phyloP scores from a whole-genome alignment of 2,113 vertebrate genomes.

The Platycercus adscitus region DNA sequence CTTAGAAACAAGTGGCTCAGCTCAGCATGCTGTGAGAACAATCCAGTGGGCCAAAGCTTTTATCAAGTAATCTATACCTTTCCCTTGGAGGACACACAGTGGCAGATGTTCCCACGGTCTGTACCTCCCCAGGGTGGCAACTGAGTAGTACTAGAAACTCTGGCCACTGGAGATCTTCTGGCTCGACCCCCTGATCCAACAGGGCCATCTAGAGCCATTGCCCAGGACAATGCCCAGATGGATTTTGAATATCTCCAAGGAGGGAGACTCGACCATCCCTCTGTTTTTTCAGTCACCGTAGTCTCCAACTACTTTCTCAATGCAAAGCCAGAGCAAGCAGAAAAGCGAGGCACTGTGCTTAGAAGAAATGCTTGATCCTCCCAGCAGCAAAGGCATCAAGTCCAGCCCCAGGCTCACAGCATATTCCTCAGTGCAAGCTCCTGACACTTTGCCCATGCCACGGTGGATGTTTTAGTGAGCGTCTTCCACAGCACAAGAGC shows the following conservation, averaged over 20 bases:
- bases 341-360: accelerated
- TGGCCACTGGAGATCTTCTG: not conserved
- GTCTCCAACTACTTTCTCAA: not conserved
- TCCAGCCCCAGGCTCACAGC: not conserved
- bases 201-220: not conserved
- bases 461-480: not conserved
- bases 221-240: not conserved
- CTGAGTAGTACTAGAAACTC: accelerated
- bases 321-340: not conserved
- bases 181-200: not conserved
- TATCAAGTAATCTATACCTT: not conserved
- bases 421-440: accelerated
- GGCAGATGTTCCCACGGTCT: not conserved
- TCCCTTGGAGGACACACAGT: not conserved
- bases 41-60: not conserved
- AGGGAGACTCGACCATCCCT: not conserved
- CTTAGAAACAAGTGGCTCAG: not conserved
- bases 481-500: not conserved
- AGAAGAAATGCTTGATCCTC: not conserved
- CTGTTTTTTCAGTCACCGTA: accelerated
- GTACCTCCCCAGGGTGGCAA: accelerated
- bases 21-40: not conserved
- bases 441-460: not conserved
- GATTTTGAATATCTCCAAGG: not conserved
- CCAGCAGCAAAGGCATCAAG: not conserved